Percentiles rank a stretch among this genome's conserved stretches.
Conservation (phyloP, 2,113 vertebrate species). For the Jacana jacana region DNA sequence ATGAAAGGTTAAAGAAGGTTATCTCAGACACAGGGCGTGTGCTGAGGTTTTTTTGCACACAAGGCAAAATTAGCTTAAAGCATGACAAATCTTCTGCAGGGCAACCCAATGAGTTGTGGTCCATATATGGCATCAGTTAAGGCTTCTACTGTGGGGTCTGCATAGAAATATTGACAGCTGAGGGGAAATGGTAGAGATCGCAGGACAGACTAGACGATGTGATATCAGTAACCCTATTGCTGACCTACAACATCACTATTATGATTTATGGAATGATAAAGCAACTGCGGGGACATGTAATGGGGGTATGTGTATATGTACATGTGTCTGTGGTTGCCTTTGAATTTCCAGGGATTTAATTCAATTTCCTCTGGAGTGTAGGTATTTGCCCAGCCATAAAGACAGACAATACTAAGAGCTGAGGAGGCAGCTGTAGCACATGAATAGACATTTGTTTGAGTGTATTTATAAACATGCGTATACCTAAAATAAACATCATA, state of each 20-base stretch:
- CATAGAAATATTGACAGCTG: neutral
- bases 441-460: neutral
- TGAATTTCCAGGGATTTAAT: neutral
- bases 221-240: neutral
- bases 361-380: neutral
- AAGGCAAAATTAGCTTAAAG: neutral
- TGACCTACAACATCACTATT: neutral
- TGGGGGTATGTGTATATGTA: accelerated
- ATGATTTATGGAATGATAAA: neutral
- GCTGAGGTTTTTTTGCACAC: neutral
- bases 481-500: neutral
- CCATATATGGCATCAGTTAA: neutral
- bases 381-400: neutral
- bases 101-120: neutral
- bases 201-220: neutral
- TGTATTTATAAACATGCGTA: neutral
- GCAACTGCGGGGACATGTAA: neutral
- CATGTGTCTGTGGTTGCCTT: neutral
- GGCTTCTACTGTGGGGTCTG: neutral
- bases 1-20: constrained; percentile 1
- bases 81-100: neutral
- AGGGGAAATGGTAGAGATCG: neutral
- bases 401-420: neutral
- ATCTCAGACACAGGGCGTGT: neutral
- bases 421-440: neutral